Base-by-base conservation (phyloP, 1,140 invertebrate species). In the silkworm (Bombyx mori) region DNA sequence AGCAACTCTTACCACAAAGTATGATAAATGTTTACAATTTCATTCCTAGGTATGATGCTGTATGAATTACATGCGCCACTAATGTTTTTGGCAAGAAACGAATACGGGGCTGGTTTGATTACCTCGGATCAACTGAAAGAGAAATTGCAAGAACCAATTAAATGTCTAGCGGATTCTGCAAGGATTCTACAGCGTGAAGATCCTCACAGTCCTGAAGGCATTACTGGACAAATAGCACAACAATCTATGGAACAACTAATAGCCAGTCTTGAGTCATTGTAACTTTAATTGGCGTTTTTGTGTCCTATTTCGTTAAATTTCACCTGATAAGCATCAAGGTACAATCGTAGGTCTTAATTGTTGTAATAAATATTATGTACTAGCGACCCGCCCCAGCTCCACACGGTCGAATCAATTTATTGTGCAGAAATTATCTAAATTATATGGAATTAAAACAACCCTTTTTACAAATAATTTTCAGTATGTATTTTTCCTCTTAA, bases 31-130 rank as follows among this genome's bases (percentile, higher is more conserved):
- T 35, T 35, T 1, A 3, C 22, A 52, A 44, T 51, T 12, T 52
- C 54, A 44, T 50, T 79, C 76, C 1, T 69, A 93, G 92, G 93
- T 9, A 91, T 94, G 87, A 92, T 92, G 63, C 71, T 95, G 6
- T 96, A 95, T 71, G 94, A 96, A 71, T 75, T 95, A 42, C 93
- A 95, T 68, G 93, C 93, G 7, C 93, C 94, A 0, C 65, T 94
- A 7, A 90, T 95, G 68, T 89, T 93, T 58, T 74, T 94, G 52
- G 92, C 93, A 1, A 91, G 91, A 65, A 90, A 82, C 54, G 90
- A 91, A 57, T 94, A 91, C 70, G 88, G 88, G 48, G 80, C 90
- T 0, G 91, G 89, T 7, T 71, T 88, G 0, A 90, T 95, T 8
- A 88, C 86, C 43, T 87, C 91, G n/a, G 86, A 90, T 0, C 86